Base-by-base conservation (phyloP, 2,113 vertebrate species). In the Limanda limanda region DNA sequence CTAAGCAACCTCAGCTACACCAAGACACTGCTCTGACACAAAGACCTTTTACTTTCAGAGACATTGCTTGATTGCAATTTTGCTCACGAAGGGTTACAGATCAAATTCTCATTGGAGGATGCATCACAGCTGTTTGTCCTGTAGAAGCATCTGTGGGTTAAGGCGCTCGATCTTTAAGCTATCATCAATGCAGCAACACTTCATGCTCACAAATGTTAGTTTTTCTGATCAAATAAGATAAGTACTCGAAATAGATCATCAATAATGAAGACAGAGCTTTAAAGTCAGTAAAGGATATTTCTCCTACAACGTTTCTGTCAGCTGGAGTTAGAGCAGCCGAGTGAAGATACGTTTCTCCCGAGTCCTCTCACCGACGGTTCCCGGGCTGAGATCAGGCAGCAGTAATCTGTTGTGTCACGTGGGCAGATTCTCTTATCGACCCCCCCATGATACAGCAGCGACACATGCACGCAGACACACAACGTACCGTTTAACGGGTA, bases 401-500 rank as follows among this genome's bases (percentile, higher is more conserved):
- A 90, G 52, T 92, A 92, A 94, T 91, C 79, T 68, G 87, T 79
- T 81, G 84, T 89, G 92, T 91, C 90, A 91, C 89, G 75, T 25
- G 57, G 78, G 70, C 79, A 78, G 78, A 77, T 80, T 87, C 90
- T 66, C 78, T 89, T 91, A 93, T 93, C 85, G 79, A 93, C 90
- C 86, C 27, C 57, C 68, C 80, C 79, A 90, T 91, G 90, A 93
- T 93, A 91, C 83, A 70, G 64, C 79, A 71, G 74, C 14, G n/a
- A 67, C 86, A 80, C 82, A 31, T 6, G 5, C 31, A 31, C 31
- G 6, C 31, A 31, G 31, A 31, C 31, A 55, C 81, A 72, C 59
- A 40, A 42, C 27, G 6, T 45, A 65, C 40, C 47, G 2, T 15
- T 15, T 51, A 51, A 75, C 67, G 14, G 42, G 24, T 55, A 17